Evolutionary conservation across 2,113 vertebrate genomes (phyloP).

Genomic region (Nettapus auritus): DNA sequence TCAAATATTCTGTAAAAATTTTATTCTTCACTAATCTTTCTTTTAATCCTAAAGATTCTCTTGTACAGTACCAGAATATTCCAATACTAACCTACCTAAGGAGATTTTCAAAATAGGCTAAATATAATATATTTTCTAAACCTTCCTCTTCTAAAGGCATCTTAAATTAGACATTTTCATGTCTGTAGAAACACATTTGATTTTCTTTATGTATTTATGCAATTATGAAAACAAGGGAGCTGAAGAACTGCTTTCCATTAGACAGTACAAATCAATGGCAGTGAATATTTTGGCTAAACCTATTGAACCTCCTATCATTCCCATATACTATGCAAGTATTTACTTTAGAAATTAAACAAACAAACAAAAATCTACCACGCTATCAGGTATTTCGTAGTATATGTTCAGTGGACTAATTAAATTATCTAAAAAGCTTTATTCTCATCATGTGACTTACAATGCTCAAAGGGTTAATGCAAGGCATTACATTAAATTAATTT

Average conservation of each 20-base stretch:
- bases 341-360: conserved; percentile 9
- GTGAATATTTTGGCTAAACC: conserved; percentile 75
- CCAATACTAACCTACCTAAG: conserved; percentile 66
- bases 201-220: conserved; percentile 68
- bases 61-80: conserved; percentile 56
- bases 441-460: conserved; percentile 78
- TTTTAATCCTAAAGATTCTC: conserved; percentile 67
- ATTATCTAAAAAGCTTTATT: conserved; percentile 75
- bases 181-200: conserved; percentile 54
- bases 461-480: conserved; percentile 87
- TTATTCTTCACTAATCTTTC: conserved; percentile 34
- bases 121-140: conserved; percentile 60
- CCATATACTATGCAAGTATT: conserved; percentile 77
- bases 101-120: conserved; percentile 50
- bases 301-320: conserved; percentile 71
- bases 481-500: conserved; percentile 79
- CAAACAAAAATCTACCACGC: conserved; percentile 34
- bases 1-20: conserved; percentile 59
- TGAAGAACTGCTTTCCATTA: conserved; percentile 58
- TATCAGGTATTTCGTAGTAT: conserved; percentile 72
- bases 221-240: conserved; percentile 61
- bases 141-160: conserved; percentile 73
- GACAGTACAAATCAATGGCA: conserved; percentile 76
- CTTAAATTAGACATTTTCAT: conserved; percentile 67
- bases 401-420: conserved; percentile 68